These are phyloP conservation scores for Piaya cayana DNA, from an alignment of 2,113 vertebrate species.

Conservation along the genomic window DNA sequence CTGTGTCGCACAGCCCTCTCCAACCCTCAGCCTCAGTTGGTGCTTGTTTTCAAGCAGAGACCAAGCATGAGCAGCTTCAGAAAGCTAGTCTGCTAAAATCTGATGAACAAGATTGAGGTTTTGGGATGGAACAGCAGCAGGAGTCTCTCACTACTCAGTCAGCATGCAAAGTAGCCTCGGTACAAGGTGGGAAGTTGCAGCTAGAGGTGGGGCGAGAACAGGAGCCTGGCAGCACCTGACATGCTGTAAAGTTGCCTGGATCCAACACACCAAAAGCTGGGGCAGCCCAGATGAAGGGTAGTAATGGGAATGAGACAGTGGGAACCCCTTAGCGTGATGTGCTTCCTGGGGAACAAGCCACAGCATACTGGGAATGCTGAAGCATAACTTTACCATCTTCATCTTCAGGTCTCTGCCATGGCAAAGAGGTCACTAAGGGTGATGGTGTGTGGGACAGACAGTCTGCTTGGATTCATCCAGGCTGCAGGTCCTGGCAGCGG, in stretches of 20 bases:
- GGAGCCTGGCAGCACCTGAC: background rate
- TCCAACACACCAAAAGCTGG: fast-evolving
- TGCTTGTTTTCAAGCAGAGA: background rate
- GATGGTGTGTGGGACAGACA: background rate
- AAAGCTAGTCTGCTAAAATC: background rate
- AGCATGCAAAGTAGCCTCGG: background rate
- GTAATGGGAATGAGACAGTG: background rate
- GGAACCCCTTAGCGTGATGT: background rate
- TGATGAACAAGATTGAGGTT: fast-evolving
- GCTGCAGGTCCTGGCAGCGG: background rate
- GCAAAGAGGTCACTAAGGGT: background rate
- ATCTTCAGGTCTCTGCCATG: background rate
- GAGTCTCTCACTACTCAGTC: fast-evolving
- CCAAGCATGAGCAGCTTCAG: background rate
- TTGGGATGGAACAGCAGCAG: background rate
- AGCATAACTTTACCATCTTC: fast-evolving
- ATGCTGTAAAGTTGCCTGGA: fast-evolving
- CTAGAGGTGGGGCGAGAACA: fast-evolving
- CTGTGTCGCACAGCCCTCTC: fast-evolving
- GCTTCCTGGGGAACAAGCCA: background rate
- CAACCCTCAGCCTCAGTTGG: fast-evolving
- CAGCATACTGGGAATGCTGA: fast-evolving
- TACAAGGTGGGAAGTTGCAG: background rate
- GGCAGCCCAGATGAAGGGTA: background rate
- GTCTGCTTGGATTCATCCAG: background rate